phyloP scores from a whole-genome alignment of 2,888 invertebrate species.

The Podabrus alpinus region DNA sequence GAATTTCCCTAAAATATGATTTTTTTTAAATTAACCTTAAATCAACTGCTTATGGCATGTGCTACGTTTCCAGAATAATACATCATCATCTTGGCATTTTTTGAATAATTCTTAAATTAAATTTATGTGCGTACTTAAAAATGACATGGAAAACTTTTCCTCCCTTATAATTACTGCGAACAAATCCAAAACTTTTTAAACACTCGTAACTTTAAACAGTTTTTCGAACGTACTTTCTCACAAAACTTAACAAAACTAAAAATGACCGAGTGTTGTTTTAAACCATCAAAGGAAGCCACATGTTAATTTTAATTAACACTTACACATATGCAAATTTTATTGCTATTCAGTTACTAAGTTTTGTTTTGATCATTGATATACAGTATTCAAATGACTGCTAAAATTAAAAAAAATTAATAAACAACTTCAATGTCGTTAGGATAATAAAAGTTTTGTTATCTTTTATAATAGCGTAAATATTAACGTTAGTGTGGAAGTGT shows the following conservation, averaged over 20 bases:
- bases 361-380: neutral
- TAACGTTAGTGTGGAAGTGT: neutral
- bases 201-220: neutral
- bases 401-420: neutral
- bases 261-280: neutral
- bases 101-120: neutral
- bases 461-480: neutral
- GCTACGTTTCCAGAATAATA: neutral
- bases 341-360: neutral
- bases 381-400: neutral
- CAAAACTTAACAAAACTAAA: neutral
- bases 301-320: constrained; percentile 4
- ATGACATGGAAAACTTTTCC: neutral
- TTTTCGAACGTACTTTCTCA: neutral
- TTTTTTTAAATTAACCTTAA: neutral
- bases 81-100: neutral
- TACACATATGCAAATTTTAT: constrained; percentile 7
- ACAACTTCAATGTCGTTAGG: neutral
- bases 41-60: neutral
- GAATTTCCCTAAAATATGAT: neutral
- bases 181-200: neutral
- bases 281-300: neutral
- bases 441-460: neutral
- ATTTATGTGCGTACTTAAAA: neutral
- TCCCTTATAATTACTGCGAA: neutral